phyloP scores from a whole-genome alignment of 2,797 vertebrate genomes.

The Coluber constrictor region DNA sequence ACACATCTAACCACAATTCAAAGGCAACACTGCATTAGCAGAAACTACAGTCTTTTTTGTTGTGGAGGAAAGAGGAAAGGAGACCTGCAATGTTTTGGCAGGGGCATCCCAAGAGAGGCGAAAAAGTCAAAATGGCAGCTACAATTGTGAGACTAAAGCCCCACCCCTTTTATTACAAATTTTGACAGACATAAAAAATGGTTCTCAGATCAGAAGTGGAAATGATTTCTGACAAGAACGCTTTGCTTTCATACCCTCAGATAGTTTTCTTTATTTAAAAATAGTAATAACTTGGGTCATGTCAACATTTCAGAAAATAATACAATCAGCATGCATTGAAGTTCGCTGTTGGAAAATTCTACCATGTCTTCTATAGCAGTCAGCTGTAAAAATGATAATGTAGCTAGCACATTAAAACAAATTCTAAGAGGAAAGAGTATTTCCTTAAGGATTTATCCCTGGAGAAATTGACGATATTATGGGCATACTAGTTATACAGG shows the following conservation, averaged over 20 bases:
- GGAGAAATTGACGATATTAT: conserved; percentile 3
- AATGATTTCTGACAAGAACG: neutral
- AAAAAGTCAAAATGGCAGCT: neutral
- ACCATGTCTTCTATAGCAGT: neutral
- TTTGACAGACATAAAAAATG: neutral
- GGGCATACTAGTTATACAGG: neutral
- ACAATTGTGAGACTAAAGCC: neutral
- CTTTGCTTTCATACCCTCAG: neutral
- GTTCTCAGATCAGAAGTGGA: neutral
- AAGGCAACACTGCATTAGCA: neutral
- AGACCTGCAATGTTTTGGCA: neutral
- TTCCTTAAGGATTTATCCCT: neutral
- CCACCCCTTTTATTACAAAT: neutral
- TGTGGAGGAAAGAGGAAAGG: neutral
- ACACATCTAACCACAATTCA: neutral
- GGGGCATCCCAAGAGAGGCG: neutral
- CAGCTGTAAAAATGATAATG: neutral
- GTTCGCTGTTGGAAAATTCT: neutral
- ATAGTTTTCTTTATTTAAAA: neutral
- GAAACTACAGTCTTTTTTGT: neutral
- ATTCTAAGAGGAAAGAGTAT: neutral
- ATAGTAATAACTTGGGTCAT: neutral
- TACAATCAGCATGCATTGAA: neutral
- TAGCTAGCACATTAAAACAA: neutral
- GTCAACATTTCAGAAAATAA: neutral